These are phyloP conservation scores for Drosophila antonietae DNA, from an alignment of 2,888 invertebrate species.

Conservation along the genomic window DNA sequence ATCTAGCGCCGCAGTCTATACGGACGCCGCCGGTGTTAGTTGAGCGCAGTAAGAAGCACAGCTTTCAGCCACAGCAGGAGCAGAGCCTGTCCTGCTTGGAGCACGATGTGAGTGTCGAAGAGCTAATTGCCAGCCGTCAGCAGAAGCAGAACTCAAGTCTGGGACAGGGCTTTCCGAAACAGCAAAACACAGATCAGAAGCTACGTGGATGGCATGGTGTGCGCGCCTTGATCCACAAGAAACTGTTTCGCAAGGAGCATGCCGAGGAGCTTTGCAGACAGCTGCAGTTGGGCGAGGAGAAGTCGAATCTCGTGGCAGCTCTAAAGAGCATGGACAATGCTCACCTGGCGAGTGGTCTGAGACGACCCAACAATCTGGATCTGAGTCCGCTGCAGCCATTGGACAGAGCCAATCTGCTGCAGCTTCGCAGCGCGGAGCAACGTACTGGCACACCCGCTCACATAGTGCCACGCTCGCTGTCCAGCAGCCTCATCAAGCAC, in stretches of 20 bases:
- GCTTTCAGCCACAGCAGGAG: constrained; percentile 82
- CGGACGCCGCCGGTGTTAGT: constrained; percentile 81
- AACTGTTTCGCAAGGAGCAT: constrained; percentile 83
- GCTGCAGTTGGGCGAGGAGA: constrained; percentile 79
- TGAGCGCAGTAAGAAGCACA: constrained; percentile 84
- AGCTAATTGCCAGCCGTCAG: constrained; percentile 77
- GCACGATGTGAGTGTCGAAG: constrained; percentile 84
- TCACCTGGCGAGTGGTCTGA: constrained; percentile 38
- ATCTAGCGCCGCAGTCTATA: constrained; percentile 85
- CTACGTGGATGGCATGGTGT: constrained; percentile 84
- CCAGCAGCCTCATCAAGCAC: constrained; percentile 74
- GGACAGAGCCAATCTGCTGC: constrained; percentile 51
- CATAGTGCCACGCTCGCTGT: constrained; percentile 78
- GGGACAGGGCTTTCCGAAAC: constrained; percentile 84
- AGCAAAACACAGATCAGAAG: constrained; percentile 84
- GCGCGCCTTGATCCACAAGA: constrained; percentile 84
- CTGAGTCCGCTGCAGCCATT: constrained; percentile 67
- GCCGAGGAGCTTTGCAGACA: constrained; percentile 65
- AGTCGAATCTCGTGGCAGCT: constrained; percentile 83
- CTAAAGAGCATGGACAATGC: constrained; percentile 59
- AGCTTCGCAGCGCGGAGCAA: constrained; percentile 67
- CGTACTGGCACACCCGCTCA: constrained; percentile 77
- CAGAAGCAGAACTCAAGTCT: constrained; percentile 72
- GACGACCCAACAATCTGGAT: constrained; percentile 83
- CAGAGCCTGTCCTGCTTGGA: constrained; percentile 83